Evolutionary conservation across 35 echinoderm and acorn worm genomes (phyloP), one percentile per base, ranked within the genome.

Genomic region (Apostichopus californicus): DNA sequence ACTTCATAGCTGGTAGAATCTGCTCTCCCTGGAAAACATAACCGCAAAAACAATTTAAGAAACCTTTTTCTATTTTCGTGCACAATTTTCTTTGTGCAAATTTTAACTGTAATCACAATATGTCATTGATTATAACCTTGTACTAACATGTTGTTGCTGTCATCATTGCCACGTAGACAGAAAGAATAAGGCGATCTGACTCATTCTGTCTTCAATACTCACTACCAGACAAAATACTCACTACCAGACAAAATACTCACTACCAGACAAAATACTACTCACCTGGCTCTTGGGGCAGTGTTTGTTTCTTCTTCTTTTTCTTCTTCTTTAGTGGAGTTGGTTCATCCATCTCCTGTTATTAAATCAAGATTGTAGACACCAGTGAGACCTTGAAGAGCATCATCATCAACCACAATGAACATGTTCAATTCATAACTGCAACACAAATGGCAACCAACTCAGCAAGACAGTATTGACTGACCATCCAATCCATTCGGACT

Each of bases 291-390:
- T 87, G 83, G 55, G 11, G 63, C 92, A 93, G 73, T 73, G 75
- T 78, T 63, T 87, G 86, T 57, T 94, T 94, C 92, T 94, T 94
- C 77, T 90, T 94, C 86, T 94, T 94, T 64, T 94, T 94, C 86
- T 94, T 94, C 77, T 94, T 94, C 68, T 61, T 94, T 25, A 89
- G 63, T 6, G 81, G 81, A 85, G 57, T 65, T 8, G 86, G 78
- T 9, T 87, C 92, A 80, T 94, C 86, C 56, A 87, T 87, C 59
- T 94, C 87, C 86, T 89, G 86, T 75, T 75, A 20, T 46, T 46
- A 61, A 61, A 9, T 9, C 12, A 61, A 61, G 12, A 8, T 9
- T 61, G 58, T 60, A 6, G 57, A 60, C 57, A 28, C 11, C 11
- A 60, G 57, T 60, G 57, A 60, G 57, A 60, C 57, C 57, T 60